Evolutionary conservation across 2,888 invertebrate species (phyloP).

Genomic region (Cheilosia variabilis): DNA sequence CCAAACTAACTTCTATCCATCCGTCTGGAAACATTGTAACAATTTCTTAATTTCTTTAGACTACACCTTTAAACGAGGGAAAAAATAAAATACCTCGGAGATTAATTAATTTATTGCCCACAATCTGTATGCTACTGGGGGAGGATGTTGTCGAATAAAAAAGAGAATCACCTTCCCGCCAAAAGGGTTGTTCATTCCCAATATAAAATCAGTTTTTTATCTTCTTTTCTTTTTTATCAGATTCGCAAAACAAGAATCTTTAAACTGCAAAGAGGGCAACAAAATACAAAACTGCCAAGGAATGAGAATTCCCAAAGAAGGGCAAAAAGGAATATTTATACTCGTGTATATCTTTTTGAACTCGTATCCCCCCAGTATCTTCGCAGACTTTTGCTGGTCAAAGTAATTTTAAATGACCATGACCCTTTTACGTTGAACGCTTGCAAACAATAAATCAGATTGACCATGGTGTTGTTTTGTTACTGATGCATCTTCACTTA

Average conservation of each 20-base stretch:
- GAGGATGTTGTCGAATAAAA: conserved; percentile 60
- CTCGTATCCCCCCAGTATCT: conserved; percentile 38
- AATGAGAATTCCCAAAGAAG: conserved; percentile 24
- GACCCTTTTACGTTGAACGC: conserved; percentile 78
- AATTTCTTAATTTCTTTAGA: conserved; percentile 43
- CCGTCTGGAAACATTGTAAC: conserved; percentile 58
- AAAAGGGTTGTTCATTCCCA: conserved; percentile 58
- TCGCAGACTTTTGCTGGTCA: conserved; percentile 15
- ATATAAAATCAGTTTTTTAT: conserved; percentile 17
- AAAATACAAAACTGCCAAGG: neutral
- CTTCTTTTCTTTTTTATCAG: conserved; percentile 48
- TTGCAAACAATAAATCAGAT: conserved; percentile 77
- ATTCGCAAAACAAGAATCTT: conserved; percentile 70
- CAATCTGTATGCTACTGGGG: conserved; percentile 64
- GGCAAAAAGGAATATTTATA: conserved; percentile 53
- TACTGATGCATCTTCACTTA: conserved; percentile 61
- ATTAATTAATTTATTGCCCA: conserved; percentile 71
- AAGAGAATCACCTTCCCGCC: conserved; percentile 39
- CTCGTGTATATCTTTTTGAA: conserved; percentile 52
- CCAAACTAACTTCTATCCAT: conserved; percentile 20
- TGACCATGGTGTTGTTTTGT: conserved; percentile 70
- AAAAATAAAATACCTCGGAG: conserved; percentile 52
- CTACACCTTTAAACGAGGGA: conserved; percentile 18
- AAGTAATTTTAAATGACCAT: conserved; percentile 77
- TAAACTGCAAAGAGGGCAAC: conserved; percentile 37